phyloP scores from a whole-genome alignment of 1,140 invertebrate genomes.

The Drosophila mojavensis region DNA sequence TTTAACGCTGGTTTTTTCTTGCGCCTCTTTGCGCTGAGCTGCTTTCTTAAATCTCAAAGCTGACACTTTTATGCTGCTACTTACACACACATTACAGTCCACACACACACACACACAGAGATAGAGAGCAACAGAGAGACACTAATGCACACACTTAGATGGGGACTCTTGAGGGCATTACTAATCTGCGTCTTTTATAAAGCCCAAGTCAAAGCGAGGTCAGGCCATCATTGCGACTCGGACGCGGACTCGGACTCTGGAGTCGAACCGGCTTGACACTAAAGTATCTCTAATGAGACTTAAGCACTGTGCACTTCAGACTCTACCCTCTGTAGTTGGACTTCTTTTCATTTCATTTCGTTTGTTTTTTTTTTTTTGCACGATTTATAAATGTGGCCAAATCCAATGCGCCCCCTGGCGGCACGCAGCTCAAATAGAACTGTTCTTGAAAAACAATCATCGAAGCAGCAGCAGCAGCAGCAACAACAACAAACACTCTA shows the following conservation, averaged over 20 bases:
- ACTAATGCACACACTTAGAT: slow-evolving; percentile 19
- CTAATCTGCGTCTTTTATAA: slow-evolving; percentile 80
- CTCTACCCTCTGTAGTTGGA: slow-evolving; percentile 43
- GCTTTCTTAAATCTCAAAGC: slow-evolving; percentile 81
- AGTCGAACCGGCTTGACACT: slow-evolving; percentile 52
- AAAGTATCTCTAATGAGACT: slow-evolving; percentile 81
- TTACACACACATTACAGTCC: slow-evolving; percentile 68
- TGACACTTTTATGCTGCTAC: slow-evolving; percentile 77
- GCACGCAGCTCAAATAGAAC: slow-evolving; percentile 7
- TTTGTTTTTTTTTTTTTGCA: background rate
- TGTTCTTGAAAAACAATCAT: slow-evolving; percentile 35
- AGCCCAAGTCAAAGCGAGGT: slow-evolving; percentile 69
- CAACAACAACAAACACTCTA: slow-evolving; percentile 7
- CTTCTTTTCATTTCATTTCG: slow-evolving; percentile 32
- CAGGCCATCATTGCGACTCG: slow-evolving; percentile 49
- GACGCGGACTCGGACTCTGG: slow-evolving; percentile 26
- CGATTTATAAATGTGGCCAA: slow-evolving; percentile 43
- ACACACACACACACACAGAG: slow-evolving; percentile 23
- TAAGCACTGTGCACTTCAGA: slow-evolving; percentile 73
- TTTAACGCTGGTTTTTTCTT: slow-evolving; percentile 70
- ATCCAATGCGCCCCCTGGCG: slow-evolving; percentile 5
- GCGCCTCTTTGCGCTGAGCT: slow-evolving; percentile 30
- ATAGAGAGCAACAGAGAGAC: slow-evolving; percentile 2
- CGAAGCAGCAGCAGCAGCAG: slow-evolving; percentile 1
- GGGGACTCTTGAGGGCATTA: slow-evolving; percentile 70